Evolutionary conservation across 2,113 vertebrate genomes (phyloP).

Genomic region (Cryptomyrus ogoouensis): DNA sequence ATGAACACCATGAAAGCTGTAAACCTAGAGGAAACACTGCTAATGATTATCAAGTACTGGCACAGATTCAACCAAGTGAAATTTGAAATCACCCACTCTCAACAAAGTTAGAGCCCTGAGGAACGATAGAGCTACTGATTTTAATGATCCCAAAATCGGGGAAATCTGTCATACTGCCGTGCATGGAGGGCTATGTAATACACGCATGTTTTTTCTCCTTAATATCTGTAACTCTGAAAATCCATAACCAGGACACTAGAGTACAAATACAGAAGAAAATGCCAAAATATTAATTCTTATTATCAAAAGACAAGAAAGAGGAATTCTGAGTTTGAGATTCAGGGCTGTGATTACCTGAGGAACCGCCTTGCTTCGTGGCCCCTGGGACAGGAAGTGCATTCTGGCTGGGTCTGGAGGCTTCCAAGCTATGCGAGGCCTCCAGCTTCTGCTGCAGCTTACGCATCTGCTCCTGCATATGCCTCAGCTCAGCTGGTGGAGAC

Average conservation of each 20-base stretch:
- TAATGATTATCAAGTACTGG: no score
- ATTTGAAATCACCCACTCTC: no score
- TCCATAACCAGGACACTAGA: neutral
- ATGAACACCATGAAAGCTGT: no score
- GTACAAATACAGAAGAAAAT: neutral
- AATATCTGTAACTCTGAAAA: neutral
- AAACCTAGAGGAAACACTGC: no score
- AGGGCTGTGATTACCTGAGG: slow-evolving; percentile 32
- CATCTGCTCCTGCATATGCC: slow-evolving; percentile 62
- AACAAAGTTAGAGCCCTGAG: no score
- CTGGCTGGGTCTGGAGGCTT: slow-evolving; percentile 13
- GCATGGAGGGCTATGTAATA: neutral
- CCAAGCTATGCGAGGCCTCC: slow-evolving; percentile 40
- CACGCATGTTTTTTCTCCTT: neutral
- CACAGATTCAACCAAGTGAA: no score
- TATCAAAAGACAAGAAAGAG: neutral
- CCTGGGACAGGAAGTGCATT: slow-evolving; percentile 8
- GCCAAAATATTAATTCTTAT: neutral
- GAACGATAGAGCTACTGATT: neutral
- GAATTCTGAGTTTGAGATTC: neutral
- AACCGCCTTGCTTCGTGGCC: neutral
- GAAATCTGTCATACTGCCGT: neutral
- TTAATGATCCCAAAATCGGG: neutral
- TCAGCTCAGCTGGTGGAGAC: slow-evolving; percentile 51
- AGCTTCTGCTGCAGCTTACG: slow-evolving; percentile 59